Percentiles rank a stretch among this genome's conserved stretches.
These are phyloP conservation scores for Dasypolia templi DNA, from an alignment of 2,888 invertebrate species.

Conservation along the genomic window DNA sequence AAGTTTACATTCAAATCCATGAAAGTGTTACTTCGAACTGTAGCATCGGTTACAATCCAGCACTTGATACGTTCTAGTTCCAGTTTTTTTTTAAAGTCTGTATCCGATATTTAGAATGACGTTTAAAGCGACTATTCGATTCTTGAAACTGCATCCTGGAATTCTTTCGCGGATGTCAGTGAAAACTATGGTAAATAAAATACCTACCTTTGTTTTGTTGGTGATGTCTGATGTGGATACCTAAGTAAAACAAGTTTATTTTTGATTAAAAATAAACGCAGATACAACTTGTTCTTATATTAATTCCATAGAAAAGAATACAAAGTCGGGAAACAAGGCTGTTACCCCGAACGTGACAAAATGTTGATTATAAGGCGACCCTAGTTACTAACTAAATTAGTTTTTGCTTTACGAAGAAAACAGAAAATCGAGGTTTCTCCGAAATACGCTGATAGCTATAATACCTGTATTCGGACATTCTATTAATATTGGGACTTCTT, in stretches of 20 bases:
- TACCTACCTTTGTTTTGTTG: not conserved
- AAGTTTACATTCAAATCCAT: too few species aligned
- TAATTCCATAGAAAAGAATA: conserved; percentile 5
- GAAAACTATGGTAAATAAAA: too few species aligned
- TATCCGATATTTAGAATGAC: not conserved
- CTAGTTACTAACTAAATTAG: conserved; percentile 49
- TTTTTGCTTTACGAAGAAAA: conserved; percentile 51
- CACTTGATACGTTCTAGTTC: not conserved
- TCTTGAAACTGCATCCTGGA: not conserved
- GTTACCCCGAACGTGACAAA: conserved; percentile 55
- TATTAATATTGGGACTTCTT: conserved; percentile 28
- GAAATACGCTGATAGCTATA: conserved; percentile 37
- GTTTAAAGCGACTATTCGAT: not conserved
- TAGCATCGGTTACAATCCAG: conserved; percentile 6
- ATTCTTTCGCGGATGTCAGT: not conserved
- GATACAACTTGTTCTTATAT: not conserved
- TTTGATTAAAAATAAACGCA: not conserved
- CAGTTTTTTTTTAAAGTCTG: not conserved
- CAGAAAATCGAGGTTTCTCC: conserved; percentile 41
- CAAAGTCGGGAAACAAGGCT: conserved; percentile 40
- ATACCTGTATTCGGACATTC: conserved; percentile 37
- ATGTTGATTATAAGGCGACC: conserved; percentile 42
- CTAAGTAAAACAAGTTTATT: not conserved
- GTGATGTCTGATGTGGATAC: not conserved
- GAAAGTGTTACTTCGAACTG: conserved; percentile 21